Conservation (phyloP, 2,113 vertebrate species). For the Catharus minimus region DNA sequence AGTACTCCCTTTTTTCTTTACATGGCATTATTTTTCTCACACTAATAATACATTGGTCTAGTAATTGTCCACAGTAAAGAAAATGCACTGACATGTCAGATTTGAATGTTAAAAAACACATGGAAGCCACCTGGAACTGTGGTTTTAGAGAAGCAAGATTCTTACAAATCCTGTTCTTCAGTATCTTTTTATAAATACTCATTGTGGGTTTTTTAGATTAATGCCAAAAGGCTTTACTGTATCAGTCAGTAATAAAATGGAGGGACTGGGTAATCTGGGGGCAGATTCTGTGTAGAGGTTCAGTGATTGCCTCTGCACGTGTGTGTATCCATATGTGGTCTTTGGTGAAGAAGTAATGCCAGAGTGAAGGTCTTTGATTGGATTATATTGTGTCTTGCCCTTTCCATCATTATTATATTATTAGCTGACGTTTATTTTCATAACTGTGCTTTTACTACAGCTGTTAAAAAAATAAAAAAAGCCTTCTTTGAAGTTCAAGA, state of each 20-base stretch:
- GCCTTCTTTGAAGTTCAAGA: constrained; percentile 15
- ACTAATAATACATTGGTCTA: neutral
- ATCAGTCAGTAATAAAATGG: neutral
- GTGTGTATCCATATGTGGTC: neutral
- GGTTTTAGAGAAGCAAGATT: neutral
- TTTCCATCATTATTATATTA: neutral
- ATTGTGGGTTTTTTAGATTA: neutral
- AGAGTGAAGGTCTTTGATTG: neutral
- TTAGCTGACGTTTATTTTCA: constrained; percentile 29
- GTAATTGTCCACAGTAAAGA: neutral
- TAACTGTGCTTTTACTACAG: constrained; percentile 30
- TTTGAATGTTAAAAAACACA: neutral
- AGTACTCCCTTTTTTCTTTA: neutral
- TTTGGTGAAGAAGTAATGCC: neutral
- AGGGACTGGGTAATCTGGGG: neutral
- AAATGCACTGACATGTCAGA: neutral
- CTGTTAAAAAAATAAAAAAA: neutral
- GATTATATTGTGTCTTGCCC: neutral
- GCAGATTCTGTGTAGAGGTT: neutral
- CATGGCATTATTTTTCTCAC: neutral
- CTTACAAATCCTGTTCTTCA: neutral
- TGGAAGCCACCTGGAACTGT: neutral
- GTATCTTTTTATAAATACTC: neutral
- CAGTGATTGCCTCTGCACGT: neutral
- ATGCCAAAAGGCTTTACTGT: neutral